Conservation (phyloP, 2,888 invertebrate species). For the Chalcosyrphus nemorum region DNA sequence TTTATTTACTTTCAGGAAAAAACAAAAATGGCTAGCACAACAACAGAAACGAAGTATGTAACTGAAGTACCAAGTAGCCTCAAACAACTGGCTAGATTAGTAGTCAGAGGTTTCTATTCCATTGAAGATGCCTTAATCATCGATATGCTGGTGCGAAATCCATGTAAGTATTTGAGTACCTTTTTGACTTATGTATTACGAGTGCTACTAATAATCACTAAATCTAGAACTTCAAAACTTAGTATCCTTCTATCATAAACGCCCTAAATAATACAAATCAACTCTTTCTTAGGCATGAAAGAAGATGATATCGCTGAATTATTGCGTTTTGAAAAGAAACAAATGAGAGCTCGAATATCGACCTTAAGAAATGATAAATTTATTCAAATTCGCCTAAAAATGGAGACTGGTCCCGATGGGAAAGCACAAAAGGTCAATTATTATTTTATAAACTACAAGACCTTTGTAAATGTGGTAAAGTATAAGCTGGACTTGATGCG, state of each 20-base stretch:
- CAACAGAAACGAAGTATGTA: constrained; percentile 88
- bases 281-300: constrained; percentile 92
- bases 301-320: constrained; percentile 95
- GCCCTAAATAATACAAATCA: too few relatives aligned
- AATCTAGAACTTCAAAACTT: not conserved
- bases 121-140: constrained; percentile 97
- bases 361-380: constrained; percentile 96
- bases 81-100: constrained; percentile 94
- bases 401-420: constrained; percentile 97
- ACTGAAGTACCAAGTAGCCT: constrained; percentile 97
- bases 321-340: constrained; percentile 96
- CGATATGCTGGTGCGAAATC: constrained; percentile 97
- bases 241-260: too few relatives aligned
- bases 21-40: constrained; percentile 72
- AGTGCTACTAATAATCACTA: too few relatives aligned
- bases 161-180: constrained; percentile 85
- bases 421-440: constrained; percentile 98
- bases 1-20: too few relatives aligned
- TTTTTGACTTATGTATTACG: not conserved
- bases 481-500: constrained; percentile 98
- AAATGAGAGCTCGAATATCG: constrained; percentile 93
- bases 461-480: constrained; percentile 98
- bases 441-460: constrained; percentile 98
- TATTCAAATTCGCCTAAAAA: constrained; percentile 94
- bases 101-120: constrained; percentile 96